Percentiles rank a stretch among this genome's conserved stretches.
Evolutionary conservation across 2,888 invertebrate genomes (phyloP).

Genomic region (Dryobota labecula): DNA sequence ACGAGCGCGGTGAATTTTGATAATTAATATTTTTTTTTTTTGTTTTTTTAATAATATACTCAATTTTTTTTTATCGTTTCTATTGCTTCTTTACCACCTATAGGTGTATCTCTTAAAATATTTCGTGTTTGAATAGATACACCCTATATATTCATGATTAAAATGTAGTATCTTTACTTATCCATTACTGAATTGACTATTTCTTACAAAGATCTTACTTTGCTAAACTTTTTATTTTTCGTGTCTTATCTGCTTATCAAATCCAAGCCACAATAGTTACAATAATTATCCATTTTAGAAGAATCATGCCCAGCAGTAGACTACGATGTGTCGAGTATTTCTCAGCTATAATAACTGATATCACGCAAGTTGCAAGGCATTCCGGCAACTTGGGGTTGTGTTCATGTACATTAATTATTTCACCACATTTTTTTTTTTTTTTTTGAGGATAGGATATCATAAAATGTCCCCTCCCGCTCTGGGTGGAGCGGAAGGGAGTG

Average conservation of each 20-base stretch:
- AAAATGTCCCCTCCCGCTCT: too few relatives aligned
- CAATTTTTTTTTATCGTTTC: too few relatives aligned
- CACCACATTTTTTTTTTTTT: too few relatives aligned
- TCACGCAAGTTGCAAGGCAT: neutral
- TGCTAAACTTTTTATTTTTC: neutral
- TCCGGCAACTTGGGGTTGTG: neutral
- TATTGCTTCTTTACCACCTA: too few relatives aligned
- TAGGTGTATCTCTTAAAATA: too few relatives aligned
- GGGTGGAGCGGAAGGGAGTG: too few relatives aligned
- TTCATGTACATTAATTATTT: neutral
- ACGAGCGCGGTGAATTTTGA: too few relatives aligned
- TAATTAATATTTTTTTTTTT: too few relatives aligned
- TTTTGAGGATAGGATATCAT: too few relatives aligned
- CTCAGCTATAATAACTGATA: neutral
- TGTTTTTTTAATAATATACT: too few relatives aligned
- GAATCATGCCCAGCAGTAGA: neutral
- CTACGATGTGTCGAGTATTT: neutral
- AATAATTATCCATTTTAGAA: neutral
- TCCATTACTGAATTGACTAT: neutral
- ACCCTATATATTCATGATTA: neutral
- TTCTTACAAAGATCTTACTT: neutral
- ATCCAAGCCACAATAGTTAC: neutral
- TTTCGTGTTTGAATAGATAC: too few relatives aligned
- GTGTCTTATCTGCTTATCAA: neutral
- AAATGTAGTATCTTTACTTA: neutral